These are phyloP conservation scores for Leucania comma DNA, from an alignment of 2,888 invertebrate species.

Conservation along the genomic window DNA sequence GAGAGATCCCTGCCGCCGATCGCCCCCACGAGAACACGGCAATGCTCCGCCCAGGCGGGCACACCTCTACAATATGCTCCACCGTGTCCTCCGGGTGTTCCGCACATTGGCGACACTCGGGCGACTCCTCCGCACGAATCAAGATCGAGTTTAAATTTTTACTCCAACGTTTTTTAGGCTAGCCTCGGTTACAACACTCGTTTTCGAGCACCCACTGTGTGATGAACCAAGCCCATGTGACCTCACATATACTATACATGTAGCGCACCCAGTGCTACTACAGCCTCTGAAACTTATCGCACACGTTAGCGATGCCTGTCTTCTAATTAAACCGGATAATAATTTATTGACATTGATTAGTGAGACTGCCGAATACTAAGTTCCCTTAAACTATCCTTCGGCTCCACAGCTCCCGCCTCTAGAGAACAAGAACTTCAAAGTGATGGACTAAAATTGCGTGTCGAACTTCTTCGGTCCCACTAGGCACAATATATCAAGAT, in stretches of 20 bases:
- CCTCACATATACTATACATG: background rate
- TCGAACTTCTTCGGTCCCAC: conserved; percentile 39
- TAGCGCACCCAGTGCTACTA: background rate
- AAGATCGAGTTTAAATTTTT: background rate
- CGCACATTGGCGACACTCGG: too few species aligned
- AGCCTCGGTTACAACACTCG: background rate
- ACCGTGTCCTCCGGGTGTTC: too few species aligned
- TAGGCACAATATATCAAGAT: conserved; percentile 46
- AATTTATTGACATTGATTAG: background rate
- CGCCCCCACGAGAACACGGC: too few species aligned
- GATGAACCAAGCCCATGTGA: background rate
- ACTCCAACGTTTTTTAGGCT: background rate
- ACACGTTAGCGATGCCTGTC: too few species aligned
- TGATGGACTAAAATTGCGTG: conserved; percentile 46
- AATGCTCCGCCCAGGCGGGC: too few species aligned
- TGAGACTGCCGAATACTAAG: background rate
- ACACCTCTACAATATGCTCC: too few species aligned
- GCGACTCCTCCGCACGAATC: too few species aligned
- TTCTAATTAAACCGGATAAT: conserved; percentile 1
- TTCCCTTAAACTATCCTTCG: conserved; percentile 1
- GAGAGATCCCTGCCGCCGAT: too few species aligned
- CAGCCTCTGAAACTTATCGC: background rate
- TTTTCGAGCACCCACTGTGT: background rate
- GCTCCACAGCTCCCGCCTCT: background rate
- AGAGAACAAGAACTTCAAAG: conserved; percentile 48